A percentile compares a stretch with the other conserved stretches of the same genome.
Evolutionary conservation across 2,113 vertebrate genomes (phyloP).

Genomic region (Pipra filicauda): DNA sequence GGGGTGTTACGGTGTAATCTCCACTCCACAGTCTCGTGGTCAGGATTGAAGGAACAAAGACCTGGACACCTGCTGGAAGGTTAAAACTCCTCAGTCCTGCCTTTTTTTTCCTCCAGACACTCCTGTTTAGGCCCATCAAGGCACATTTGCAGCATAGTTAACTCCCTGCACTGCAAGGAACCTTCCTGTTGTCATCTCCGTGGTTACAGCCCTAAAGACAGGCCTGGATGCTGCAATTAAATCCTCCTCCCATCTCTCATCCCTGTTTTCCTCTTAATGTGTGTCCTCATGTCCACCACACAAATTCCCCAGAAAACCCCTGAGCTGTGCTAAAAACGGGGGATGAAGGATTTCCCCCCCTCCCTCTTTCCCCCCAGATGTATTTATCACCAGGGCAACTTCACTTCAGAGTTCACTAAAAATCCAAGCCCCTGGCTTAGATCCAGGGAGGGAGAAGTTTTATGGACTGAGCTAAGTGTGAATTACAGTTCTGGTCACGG

Average conservation of each 20-base stretch:
- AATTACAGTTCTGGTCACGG: conserved; percentile 8
- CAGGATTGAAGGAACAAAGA: neutral
- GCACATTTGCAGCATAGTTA: neutral
- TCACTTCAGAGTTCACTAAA: conserved; percentile 27
- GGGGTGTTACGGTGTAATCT: neutral
- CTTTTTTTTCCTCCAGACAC: neutral
- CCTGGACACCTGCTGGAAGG: neutral
- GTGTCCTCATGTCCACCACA: neutral
- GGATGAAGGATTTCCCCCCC: neutral
- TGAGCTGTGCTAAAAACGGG: neutral
- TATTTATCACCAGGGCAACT: conserved; percentile 48
- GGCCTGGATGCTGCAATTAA: neutral
- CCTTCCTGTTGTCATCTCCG: neutral
- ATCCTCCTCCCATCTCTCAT: neutral
- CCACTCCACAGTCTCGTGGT: neutral
- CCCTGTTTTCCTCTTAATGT: neutral
- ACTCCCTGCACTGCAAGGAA: neutral
- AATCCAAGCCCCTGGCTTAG: conserved; percentile 20
- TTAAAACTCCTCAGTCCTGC: neutral
- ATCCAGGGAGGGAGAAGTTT: conserved; percentile 48
- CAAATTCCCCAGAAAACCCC: neutral
- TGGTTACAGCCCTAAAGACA: neutral
- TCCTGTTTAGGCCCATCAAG: neutral
- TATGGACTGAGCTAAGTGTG: conserved; percentile 57
- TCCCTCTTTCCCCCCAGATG: neutral